Evolutionary conservation across 1,140 invertebrate genomes (phyloP).

Genomic region (Cydia splendana): DNA sequence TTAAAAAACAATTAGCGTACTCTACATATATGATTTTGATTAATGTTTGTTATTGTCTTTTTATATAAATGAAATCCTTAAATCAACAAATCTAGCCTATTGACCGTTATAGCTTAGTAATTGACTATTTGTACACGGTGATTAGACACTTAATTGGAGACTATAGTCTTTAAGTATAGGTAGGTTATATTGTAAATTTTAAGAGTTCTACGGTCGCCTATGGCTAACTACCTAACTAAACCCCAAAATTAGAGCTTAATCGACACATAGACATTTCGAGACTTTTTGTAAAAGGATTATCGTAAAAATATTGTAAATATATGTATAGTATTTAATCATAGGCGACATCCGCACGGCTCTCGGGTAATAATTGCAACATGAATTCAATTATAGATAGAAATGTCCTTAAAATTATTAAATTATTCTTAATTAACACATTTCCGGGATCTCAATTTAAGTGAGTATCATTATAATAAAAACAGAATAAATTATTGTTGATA

Average conservation of each 20-base stretch:
- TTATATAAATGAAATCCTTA: background rate
- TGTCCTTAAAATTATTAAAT: slow-evolving; percentile 14
- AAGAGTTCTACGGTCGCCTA: slow-evolving; percentile 55
- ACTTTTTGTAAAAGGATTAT: slow-evolving; percentile 46
- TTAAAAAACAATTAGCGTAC: background rate
- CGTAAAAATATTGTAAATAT: slow-evolving; percentile 37
- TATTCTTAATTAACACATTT: slow-evolving; percentile 13
- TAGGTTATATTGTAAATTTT: slow-evolving; percentile 40
- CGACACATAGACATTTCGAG: slow-evolving; percentile 48
- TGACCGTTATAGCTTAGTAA: slow-evolving; percentile 8
- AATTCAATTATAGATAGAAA: slow-evolving; percentile 25
- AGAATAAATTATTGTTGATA: background rate
- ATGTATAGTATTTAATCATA: slow-evolving; percentile 44
- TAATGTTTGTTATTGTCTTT: slow-evolving; percentile 6
- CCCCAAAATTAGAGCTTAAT: slow-evolving; percentile 60
- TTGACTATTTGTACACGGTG: slow-evolving; percentile 11
- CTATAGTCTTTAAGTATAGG: slow-evolving; percentile 10
- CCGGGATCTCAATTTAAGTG: slow-evolving; percentile 19
- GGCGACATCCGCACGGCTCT: slow-evolving; percentile 27
- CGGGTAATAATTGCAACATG: background rate
- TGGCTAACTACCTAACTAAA: slow-evolving; percentile 48
- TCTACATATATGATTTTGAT: background rate
- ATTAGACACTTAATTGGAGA: slow-evolving; percentile 11
- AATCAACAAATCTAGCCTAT: slow-evolving; percentile 10
- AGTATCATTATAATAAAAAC: background rate